phyloP scores from a whole-genome alignment of 2,888 invertebrate genomes.

The Phaonia tiefii region DNA sequence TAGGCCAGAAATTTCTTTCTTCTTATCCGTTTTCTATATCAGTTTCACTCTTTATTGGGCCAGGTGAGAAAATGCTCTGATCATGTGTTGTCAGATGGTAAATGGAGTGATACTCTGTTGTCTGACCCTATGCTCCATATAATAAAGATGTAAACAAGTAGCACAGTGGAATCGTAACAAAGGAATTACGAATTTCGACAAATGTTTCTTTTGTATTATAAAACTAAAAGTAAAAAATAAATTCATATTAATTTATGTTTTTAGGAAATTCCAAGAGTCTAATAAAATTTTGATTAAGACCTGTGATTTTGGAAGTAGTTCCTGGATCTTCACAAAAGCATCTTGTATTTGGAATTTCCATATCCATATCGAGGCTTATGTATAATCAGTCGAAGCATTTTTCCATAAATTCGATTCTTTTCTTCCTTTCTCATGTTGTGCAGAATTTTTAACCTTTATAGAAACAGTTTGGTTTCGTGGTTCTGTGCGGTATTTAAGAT shows the following conservation, averaged over 20 bases:
- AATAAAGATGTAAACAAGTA: not conserved
- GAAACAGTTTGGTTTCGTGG: no score
- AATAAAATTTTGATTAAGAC: no score
- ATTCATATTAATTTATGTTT: constrained; percentile 21
- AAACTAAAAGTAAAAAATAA: not conserved
- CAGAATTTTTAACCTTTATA: no score
- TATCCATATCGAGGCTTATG: no score
- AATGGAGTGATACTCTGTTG: not conserved
- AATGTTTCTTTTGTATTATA: constrained; percentile 21
- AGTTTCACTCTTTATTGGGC: not conserved
- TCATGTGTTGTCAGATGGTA: constrained; percentile 34
- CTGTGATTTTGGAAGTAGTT: no score
- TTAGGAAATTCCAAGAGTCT: not conserved
- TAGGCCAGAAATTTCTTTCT: constrained; percentile 16
- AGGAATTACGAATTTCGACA: constrained; percentile 3
- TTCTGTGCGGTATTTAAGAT: no score
- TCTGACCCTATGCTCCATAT: not conserved
- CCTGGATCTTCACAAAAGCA: no score
- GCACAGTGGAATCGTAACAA: not conserved
- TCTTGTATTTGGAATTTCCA: no score
- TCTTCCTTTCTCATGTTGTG: no score
- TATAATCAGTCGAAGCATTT: no score
- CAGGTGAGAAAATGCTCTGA: constrained; percentile 67
- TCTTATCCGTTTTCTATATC: constrained; percentile 2
- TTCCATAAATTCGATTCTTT: no score